Evolutionary conservation across 2,888 invertebrate genomes (phyloP).

Genomic region (Aethes cnicana): DNA sequence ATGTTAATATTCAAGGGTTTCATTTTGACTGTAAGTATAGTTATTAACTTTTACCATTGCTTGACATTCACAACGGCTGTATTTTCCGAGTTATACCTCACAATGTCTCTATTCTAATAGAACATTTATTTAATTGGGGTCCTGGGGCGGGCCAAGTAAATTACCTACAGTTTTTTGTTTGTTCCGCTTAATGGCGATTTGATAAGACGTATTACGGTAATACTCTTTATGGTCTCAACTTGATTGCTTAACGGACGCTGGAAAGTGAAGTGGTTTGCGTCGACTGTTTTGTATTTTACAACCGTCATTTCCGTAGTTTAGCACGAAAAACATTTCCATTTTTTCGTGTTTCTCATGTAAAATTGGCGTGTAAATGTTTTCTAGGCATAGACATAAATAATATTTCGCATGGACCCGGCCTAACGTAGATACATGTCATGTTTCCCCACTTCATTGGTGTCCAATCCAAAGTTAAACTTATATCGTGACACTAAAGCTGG

Average conservation of each 20-base stretch:
- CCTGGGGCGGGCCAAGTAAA: constrained; percentile 18
- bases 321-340: too few relatives aligned
- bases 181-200: constrained; percentile 43
- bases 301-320: too few relatives aligned
- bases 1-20: too few relatives aligned
- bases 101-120: constrained; percentile 25
- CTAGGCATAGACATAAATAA: neutral
- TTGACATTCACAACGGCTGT: neutral
- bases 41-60: neutral
- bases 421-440: too few relatives aligned
- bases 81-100: constrained; percentile 8
- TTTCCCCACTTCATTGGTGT: too few relatives aligned
- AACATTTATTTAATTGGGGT: constrained; percentile 32
- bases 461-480: too few relatives aligned
- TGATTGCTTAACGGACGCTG: constrained; percentile 5
- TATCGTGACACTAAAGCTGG: too few relatives aligned
- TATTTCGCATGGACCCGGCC: too few relatives aligned
- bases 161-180: constrained; percentile 45
- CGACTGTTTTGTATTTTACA: too few relatives aligned
- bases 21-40: too few relatives aligned
- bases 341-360: too few relatives aligned
- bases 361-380: constrained; percentile 4
- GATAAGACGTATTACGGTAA: constrained; percentile 36
- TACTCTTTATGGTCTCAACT: constrained; percentile 7
- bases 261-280: constrained; percentile 9